phyloP scores from a whole-genome alignment of 2,888 invertebrate species.

The Capitulum mitella region DNA sequence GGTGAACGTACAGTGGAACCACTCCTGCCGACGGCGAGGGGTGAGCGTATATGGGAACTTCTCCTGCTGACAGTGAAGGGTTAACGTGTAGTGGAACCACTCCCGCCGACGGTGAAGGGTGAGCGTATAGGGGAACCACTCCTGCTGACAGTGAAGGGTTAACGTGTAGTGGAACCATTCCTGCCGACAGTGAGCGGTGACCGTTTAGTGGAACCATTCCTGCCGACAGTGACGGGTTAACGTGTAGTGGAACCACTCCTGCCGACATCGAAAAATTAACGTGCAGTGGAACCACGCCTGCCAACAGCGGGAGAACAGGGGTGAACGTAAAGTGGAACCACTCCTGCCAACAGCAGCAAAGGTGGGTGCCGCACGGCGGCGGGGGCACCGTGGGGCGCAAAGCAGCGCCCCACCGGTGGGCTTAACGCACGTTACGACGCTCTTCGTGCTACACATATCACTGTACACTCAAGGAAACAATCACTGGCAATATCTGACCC shows the following conservation, averaged over 20 bases:
- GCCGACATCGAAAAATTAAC: conserved; percentile 53
- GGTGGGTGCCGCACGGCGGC: too few species aligned
- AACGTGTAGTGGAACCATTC: conserved; percentile 98
- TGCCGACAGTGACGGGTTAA: conserved; percentile 69
- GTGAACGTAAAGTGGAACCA: conserved; percentile 98
- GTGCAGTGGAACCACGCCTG: too few species aligned
- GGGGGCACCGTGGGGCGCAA: too few species aligned
- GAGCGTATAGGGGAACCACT: conserved; percentile 98
- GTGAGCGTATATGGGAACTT: conserved; percentile 98
- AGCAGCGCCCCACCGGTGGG: too few species aligned
- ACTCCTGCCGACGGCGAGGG: conserved; percentile 77
- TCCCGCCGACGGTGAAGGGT: too few species aligned
- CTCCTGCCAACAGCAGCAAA: conserved; percentile 47
- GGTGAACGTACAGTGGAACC: conserved; percentile 96
- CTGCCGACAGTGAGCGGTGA: too few species aligned
- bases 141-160: conserved; percentile 45
- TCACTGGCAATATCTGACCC: too few species aligned
- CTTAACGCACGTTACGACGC: too few species aligned
- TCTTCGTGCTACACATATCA: too few species aligned
- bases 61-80: conserved; percentile 61
- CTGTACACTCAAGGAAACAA: too few species aligned
- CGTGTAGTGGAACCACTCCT: conserved; percentile 94
- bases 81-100: not conserved
- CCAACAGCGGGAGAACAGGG: too few species aligned
- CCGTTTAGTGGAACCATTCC: conserved; percentile 96